phyloP scores from a whole-genome alignment of 2,797 vertebrate species.

The Manis javanica region DNA sequence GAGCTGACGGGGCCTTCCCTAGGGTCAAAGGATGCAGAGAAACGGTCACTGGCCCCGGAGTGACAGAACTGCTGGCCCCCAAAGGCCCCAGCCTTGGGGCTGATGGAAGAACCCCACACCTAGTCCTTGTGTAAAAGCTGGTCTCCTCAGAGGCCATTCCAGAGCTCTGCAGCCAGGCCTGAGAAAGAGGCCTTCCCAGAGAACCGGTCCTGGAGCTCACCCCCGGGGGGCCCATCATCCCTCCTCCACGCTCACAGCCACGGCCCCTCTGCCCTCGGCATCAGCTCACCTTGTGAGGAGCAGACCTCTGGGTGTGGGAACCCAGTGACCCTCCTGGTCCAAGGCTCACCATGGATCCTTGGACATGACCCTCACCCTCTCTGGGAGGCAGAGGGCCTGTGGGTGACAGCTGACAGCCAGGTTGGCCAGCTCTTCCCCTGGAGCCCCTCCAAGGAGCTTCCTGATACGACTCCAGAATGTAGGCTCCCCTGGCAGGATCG shows the following conservation, averaged over 20 bases:
- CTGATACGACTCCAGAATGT: neutral
- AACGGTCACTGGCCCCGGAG: accelerated
- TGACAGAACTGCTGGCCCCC: neutral
- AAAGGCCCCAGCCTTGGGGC: neutral
- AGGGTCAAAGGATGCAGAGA: neutral
- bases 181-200: neutral
- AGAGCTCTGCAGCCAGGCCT: neutral
- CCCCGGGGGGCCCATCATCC: neutral
- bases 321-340: neutral
- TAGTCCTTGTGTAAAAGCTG: neutral
- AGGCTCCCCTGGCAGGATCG: neutral
- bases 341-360: neutral
- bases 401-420: too few relatives aligned
- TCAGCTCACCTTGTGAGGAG: neutral
- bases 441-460: neutral
- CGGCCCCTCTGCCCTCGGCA: accelerated
- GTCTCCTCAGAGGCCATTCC: neutral
- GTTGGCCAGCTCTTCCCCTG: neutral
- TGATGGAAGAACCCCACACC: neutral
- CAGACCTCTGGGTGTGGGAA: neutral
- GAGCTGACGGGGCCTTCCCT: neutral
- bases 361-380: neutral
- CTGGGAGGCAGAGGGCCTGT: neutral
- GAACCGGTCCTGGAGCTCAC: neutral
- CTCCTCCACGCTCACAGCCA: neutral